phyloP scores from a whole-genome alignment of 2,113 vertebrate genomes.

The Amblyopsis rosae region DNA sequence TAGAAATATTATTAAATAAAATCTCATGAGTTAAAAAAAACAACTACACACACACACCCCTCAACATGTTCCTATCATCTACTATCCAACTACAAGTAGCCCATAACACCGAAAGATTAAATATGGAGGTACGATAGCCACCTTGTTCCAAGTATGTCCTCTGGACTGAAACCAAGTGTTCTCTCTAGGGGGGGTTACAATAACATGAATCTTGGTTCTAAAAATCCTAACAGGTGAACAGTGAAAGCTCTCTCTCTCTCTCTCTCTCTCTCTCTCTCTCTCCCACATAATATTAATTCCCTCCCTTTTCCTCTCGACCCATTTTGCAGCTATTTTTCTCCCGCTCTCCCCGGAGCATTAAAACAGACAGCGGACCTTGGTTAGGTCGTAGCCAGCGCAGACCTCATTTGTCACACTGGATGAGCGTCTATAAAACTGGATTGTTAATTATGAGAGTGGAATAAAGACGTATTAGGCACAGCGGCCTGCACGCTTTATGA shows the following conservation, averaged over 20 bases:
- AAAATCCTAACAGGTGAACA: constrained; percentile 59
- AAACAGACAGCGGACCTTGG: constrained; percentile 64
- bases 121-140: constrained; percentile 17
- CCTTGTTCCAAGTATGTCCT: constrained; percentile 39
- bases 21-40: constrained; percentile 25
- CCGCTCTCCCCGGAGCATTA: constrained; percentile 59
- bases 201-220: constrained; percentile 50
- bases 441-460: constrained; percentile 64
- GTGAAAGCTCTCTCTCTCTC: constrained; percentile 19
- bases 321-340: constrained; percentile 51
- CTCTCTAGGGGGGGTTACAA: constrained; percentile 46
- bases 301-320: constrained; percentile 40
- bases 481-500: not conserved
- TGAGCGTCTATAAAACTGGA: constrained; percentile 55
- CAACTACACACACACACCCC: too few relatives aligned
- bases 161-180: constrained; percentile 55
- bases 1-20: constrained; percentile 40
- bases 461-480: constrained; percentile 60
- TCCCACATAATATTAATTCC: constrained; percentile 21
- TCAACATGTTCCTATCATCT: too few relatives aligned
- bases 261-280: constrained; percentile 15
- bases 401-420: constrained; percentile 73
- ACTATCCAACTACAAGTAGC: constrained; percentile 1
- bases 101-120: constrained; percentile 28
- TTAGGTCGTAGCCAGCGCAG: constrained; percentile 68